Conservation (phyloP, 2,888 invertebrate species). For the Trimorus sp. region DNA sequence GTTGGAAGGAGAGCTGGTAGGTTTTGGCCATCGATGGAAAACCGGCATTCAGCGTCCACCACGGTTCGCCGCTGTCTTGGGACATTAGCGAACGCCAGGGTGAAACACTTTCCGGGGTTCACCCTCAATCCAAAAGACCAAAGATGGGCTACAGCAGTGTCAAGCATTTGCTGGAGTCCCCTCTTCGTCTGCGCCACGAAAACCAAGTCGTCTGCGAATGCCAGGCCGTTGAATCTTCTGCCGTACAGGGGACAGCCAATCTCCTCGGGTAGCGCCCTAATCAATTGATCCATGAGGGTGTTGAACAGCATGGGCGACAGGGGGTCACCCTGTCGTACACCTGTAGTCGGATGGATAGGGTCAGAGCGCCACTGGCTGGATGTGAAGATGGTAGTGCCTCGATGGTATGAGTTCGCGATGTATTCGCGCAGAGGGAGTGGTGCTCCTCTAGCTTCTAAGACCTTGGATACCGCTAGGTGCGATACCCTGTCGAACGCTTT, state of each 20-base stretch:
- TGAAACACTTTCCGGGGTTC: slow-evolving; percentile 68
- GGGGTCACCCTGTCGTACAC: slow-evolving; percentile 65
- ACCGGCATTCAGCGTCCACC: slow-evolving; percentile 10
- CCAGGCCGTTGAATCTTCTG: slow-evolving; percentile 35
- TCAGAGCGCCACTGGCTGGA: neutral
- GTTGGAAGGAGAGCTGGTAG: slow-evolving; percentile 21
- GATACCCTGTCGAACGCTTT: slow-evolving; percentile 69
- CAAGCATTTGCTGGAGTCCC: slow-evolving; percentile 26
- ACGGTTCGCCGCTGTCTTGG: slow-evolving; percentile 48
- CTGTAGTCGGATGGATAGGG: slow-evolving; percentile 12
- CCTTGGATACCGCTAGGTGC: neutral
- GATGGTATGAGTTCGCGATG: too few relatives aligned
- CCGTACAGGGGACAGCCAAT: slow-evolving; percentile 20
- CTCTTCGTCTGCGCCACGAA: slow-evolving; percentile 35
- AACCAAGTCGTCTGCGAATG: slow-evolving; percentile 66
- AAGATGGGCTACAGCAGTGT: neutral
- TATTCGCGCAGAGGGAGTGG: too few relatives aligned
- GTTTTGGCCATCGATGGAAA: neutral
- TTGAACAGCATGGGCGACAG: slow-evolving; percentile 64
- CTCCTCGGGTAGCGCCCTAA: neutral
- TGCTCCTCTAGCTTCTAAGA: too few relatives aligned
- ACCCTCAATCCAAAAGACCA: slow-evolving; percentile 53
- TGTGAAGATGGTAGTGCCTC: too few relatives aligned
- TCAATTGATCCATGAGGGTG: slow-evolving; percentile 50
- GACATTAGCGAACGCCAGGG: slow-evolving; percentile 18